phyloP scores from a whole-genome alignment of 2,797 vertebrate species.

The Valencia hispanica region DNA sequence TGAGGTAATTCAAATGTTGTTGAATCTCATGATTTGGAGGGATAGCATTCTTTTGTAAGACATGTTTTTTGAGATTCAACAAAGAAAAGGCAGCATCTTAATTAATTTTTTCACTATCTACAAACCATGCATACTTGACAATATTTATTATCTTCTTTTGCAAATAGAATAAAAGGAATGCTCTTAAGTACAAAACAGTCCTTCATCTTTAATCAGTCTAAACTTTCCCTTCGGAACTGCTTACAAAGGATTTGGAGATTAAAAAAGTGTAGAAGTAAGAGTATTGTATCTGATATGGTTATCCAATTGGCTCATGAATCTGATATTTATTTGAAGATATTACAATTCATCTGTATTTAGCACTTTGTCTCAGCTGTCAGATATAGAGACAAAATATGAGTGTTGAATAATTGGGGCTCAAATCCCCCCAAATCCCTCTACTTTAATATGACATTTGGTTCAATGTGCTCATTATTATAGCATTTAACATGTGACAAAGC shows the following conservation, averaged over 20 bases:
- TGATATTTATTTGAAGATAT: slow-evolving; percentile 63
- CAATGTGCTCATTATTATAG: slow-evolving; percentile 72
- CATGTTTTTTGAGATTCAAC: slow-evolving; percentile 42
- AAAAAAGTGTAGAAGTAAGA: slow-evolving; percentile 40
- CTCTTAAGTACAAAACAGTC: slow-evolving; percentile 39
- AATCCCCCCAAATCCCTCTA: slow-evolving; percentile 66
- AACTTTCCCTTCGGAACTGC: slow-evolving; percentile 58
- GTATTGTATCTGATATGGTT: slow-evolving; percentile 57
- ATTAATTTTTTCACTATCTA: slow-evolving; percentile 54
- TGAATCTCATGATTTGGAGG: neutral
- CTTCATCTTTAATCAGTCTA: slow-evolving; percentile 43
- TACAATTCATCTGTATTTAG: slow-evolving; percentile 72
- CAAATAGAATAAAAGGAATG: slow-evolving; percentile 44
- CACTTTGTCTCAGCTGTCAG: slow-evolving; percentile 68
- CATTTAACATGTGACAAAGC: slow-evolving; percentile 61
- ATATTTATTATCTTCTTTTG: slow-evolving; percentile 43
- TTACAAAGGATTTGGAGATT: slow-evolving; percentile 51
- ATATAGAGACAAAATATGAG: slow-evolving; percentile 58
- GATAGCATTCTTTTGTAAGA: neutral
- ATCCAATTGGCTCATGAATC: slow-evolving; percentile 51
- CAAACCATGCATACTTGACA: slow-evolving; percentile 60
- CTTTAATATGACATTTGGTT: slow-evolving; percentile 71
- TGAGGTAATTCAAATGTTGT: neutral
- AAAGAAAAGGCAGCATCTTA: slow-evolving; percentile 56
- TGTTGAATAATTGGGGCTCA: slow-evolving; percentile 60